A percentile compares a stretch with the other conserved stretches of the same genome.
These are phyloP conservation scores for Tipula unca DNA, from an alignment of 2,888 invertebrate species.

Conservation along the genomic window DNA sequence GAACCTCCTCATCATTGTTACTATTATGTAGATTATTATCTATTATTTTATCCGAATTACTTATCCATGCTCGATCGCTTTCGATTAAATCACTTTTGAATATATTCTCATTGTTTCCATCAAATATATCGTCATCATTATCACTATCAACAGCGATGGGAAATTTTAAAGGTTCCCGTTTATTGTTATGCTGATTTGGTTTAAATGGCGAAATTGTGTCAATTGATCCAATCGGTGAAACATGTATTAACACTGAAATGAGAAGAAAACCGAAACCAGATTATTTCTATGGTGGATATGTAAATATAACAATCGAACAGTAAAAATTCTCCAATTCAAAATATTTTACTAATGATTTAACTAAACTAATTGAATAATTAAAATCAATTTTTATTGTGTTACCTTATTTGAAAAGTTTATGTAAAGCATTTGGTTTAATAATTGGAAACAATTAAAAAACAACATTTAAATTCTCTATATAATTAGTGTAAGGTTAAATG, in stretches of 20 bases:
- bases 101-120: neutral
- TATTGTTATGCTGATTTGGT: slow-evolving; percentile 19
- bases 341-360: too few relatives aligned
- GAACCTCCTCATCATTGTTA: neutral
- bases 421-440: too few relatives aligned
- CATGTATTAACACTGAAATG: slow-evolving; percentile 18
- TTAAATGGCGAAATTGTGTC: slow-evolving; percentile 14
- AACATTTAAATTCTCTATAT: too few relatives aligned
- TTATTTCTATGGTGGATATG: neutral
- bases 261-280: neutral
- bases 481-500: too few relatives aligned
- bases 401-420: too few relatives aligned
- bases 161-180: slow-evolving; percentile 23
- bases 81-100: slow-evolving; percentile 26
- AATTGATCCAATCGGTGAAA: neutral
- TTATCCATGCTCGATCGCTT: slow-evolving; percentile 28
- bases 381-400: too few relatives aligned
- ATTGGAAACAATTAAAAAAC: too few relatives aligned
- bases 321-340: too few relatives aligned
- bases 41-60: slow-evolving; percentile 14
- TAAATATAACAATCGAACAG: neutral
- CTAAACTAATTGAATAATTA: too few relatives aligned
- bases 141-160: slow-evolving; percentile 29
- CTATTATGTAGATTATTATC: neutral
- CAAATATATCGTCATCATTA: slow-evolving; percentile 25